Evolutionary conservation across 2,888 invertebrate genomes (phyloP), one percentile per base, ranked within the genome.

Genomic region (Leucophora obtusa): DNA sequence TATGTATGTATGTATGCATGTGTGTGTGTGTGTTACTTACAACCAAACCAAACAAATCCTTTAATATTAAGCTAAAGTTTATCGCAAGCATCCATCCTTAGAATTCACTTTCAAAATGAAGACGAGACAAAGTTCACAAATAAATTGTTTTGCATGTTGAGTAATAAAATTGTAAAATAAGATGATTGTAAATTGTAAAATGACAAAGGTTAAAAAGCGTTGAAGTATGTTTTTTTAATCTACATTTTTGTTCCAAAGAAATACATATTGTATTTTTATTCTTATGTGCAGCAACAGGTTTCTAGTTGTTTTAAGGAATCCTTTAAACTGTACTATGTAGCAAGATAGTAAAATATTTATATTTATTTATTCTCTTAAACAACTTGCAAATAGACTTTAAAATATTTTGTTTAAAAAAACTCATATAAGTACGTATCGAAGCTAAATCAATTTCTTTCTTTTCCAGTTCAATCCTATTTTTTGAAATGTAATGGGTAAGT

Each of bases 71-170:
- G 51, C 28, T 53, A 58, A 35, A 38, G 69, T 63, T 75, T 62
- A 60, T 56, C n/a, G 58, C 35, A 66, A 18, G 53, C 35, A 66
- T 18, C 50, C 33, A 71, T 59, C 66, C 62, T 17, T 71, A 28
- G 24, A 24, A 65, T 58, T 51, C 15, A 33, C 68, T 43, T 17
- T 10, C 15, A 71, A 59, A 6, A 28, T 56, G 35, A 78, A 51
- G 63, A 43, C 53, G 28, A 62, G 24, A 28, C 62, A 79, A 73
- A 79, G 73, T 63, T 73, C 68, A 72, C 38, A 63, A 63, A 73
- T 69, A 73, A 73, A 73, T 79, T 73, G 56, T 73, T 78, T 72
- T 68, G 72, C 72, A 72, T 72, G 38, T 69, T 51, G 50, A 62
- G 56, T 62, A 68, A 68, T 73, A 73, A 79, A 73, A 72, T 73